Percentiles rank a stretch among this genome's conserved stretches.
Evolutionary conservation across 2,888 invertebrate genomes (phyloP).

Genomic region (Lordiphosa andalusiaca): DNA sequence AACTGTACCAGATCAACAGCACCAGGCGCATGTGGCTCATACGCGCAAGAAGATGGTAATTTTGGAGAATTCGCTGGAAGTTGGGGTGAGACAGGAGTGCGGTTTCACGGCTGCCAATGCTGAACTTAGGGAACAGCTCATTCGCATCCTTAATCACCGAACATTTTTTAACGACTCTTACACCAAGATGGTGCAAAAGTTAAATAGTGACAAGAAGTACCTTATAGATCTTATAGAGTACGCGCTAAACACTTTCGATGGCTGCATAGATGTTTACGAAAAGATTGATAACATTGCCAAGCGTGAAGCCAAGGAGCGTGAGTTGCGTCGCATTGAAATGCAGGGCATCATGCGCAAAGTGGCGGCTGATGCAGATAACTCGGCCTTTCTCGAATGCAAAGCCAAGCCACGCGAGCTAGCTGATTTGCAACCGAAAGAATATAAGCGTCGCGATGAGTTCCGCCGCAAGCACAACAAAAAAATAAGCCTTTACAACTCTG

Average conservation of each 20-base stretch:
- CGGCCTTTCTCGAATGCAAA: slow-evolving; percentile 74
- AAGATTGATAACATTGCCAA: slow-evolving; percentile 74
- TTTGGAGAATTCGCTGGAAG: slow-evolving; percentile 77
- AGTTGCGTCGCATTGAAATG: slow-evolving; percentile 75
- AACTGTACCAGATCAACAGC: slow-evolving; percentile 77
- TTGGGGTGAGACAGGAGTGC: slow-evolving; percentile 76
- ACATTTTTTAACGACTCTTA: slow-evolving; percentile 77
- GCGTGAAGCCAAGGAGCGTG: slow-evolving; percentile 69
- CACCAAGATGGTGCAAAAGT: slow-evolving; percentile 74
- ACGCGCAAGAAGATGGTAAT: slow-evolving; percentile 71
- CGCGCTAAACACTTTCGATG: slow-evolving; percentile 77
- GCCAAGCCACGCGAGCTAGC: slow-evolving; percentile 63
- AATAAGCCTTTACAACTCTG: slow-evolving; percentile 74
- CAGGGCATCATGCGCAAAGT: slow-evolving; percentile 75
- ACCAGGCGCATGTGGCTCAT: slow-evolving; percentile 67
- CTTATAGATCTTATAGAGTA: slow-evolving; percentile 78
- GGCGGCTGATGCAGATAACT: slow-evolving; percentile 72
- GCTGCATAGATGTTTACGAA: slow-evolving; percentile 76
- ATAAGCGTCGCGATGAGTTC: slow-evolving; percentile 74
- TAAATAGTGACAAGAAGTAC: slow-evolving; percentile 79
- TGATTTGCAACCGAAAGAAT: slow-evolving; percentile 77
- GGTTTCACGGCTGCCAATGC: slow-evolving; percentile 74
- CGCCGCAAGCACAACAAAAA: slow-evolving; percentile 71
- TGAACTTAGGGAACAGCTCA: slow-evolving; percentile 69
- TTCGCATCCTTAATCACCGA: slow-evolving; percentile 73